These are phyloP conservation scores for Ariopsis seemanni DNA, from an alignment of 2,113 vertebrate species.

Conservation along the genomic window DNA sequence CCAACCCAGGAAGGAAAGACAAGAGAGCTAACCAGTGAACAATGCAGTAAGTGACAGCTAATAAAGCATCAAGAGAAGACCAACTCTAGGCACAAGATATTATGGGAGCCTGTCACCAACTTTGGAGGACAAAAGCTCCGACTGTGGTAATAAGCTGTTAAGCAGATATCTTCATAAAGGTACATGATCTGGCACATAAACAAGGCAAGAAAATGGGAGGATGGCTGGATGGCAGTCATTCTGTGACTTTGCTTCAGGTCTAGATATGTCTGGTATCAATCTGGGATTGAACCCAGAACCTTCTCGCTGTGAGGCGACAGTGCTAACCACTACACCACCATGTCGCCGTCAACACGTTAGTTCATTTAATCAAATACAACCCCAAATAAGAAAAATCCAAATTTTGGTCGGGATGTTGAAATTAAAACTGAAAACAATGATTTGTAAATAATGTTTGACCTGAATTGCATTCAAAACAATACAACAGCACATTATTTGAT, in stretches of 20 bases:
- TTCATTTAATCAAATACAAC: slow-evolving; percentile 6
- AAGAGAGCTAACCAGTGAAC: not conserved
- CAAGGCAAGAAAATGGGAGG: not conserved
- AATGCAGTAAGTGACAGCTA: not conserved
- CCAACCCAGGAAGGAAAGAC: not conserved
- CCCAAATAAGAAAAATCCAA: too few relatives aligned
- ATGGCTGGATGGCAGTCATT: not conserved
- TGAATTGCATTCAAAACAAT: too few relatives aligned
- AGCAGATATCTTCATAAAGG: not conserved
- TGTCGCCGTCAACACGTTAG: not conserved
- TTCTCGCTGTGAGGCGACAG: too few relatives aligned
- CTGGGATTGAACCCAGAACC: too few relatives aligned
- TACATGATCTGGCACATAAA: not conserved
- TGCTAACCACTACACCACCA: too few relatives aligned
- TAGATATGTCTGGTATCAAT: not conserved
- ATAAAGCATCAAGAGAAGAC: not conserved
- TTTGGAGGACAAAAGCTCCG: not conserved
- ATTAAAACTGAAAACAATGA: too few relatives aligned
- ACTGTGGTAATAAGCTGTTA: not conserved
- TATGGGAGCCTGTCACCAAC: not conserved
- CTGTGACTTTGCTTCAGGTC: not conserved
- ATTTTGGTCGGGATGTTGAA: too few relatives aligned
- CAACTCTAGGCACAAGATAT: not conserved
- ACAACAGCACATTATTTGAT: too few relatives aligned
- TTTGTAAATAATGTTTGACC: too few relatives aligned